Conservation (phyloP, 2,888 invertebrate species). For the Hybos culiciformis region DNA sequence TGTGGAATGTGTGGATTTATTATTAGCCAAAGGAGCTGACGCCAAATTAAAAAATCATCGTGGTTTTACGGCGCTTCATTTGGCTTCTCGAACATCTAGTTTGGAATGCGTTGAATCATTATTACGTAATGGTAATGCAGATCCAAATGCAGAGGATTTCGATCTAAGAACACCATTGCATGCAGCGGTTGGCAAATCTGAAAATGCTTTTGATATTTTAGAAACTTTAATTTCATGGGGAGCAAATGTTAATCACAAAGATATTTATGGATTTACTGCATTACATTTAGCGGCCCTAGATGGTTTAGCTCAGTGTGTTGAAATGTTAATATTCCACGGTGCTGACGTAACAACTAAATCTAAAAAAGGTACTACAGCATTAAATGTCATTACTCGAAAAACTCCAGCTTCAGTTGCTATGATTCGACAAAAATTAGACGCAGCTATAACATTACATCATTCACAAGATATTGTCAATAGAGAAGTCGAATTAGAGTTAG, state of each 20-base stretch:
- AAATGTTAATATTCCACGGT: constrained; percentile 68
- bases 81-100: constrained; percentile 68
- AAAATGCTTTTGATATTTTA: constrained; percentile 65
- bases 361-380: constrained; percentile 72
- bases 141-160: constrained; percentile 66
- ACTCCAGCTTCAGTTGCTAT: constrained; percentile 74
- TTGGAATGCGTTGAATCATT: constrained; percentile 68
- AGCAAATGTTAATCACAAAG: constrained; percentile 69
- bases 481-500: constrained; percentile 67
- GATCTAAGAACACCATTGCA: constrained; percentile 72
- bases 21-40: constrained; percentile 62
- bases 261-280: constrained; percentile 74
- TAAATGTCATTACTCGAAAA: constrained; percentile 73
- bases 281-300: constrained; percentile 75
- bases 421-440: constrained; percentile 68
- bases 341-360: constrained; percentile 82
- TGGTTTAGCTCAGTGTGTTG: constrained; percentile 72
- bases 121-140: constrained; percentile 57
- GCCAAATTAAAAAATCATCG: constrained; percentile 60
- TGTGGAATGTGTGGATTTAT: constrained; percentile 61
- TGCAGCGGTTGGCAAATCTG: constrained; percentile 71
- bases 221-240: constrained; percentile 67
- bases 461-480: constrained; percentile 62
- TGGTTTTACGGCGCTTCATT: constrained; percentile 72
- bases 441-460: constrained; percentile 63